These are phyloP conservation scores for Lithobates sylvaticus DNA, from an alignment of 2,797 vertebrate species.

Conservation along the genomic window DNA sequence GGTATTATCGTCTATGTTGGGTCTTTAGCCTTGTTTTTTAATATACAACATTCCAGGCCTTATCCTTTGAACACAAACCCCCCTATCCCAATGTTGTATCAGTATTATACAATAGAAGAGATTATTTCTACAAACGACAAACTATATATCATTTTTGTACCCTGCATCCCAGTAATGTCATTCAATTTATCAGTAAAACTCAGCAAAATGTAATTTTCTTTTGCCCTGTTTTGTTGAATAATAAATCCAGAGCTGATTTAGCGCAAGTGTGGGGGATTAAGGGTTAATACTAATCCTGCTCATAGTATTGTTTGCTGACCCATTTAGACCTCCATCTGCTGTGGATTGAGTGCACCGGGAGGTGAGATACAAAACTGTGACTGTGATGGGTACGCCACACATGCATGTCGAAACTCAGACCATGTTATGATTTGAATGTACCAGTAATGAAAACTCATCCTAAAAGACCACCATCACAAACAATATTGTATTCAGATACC, in stretches of 20 bases:
- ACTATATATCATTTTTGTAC: neutral
- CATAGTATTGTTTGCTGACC: slow-evolving; percentile 48
- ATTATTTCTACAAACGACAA: neutral
- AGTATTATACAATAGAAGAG: neutral
- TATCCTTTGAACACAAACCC: neutral
- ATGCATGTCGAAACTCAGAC: neutral
- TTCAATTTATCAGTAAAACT: neutral
- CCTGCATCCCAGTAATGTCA: neutral
- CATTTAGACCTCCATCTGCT: slow-evolving; percentile 51
- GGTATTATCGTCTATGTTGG: too few species aligned
- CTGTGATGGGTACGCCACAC: neutral
- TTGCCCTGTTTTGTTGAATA: neutral
- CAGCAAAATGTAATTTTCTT: slow-evolving; percentile 25
- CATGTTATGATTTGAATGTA: neutral
- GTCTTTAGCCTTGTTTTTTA: too few species aligned
- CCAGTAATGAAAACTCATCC: neutral
- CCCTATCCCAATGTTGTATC: neutral
- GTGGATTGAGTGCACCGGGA: neutral
- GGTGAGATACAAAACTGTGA: slow-evolving; percentile 9
- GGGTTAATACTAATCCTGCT: slow-evolving; percentile 52
- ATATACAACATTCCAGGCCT: too few species aligned
- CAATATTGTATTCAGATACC: neutral
- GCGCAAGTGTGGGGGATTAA: neutral
- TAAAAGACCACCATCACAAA: neutral
- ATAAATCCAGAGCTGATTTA: neutral